Evolutionary conservation across 1,140 invertebrate genomes (phyloP).

Genomic region (Choristoneura fumiferana): DNA sequence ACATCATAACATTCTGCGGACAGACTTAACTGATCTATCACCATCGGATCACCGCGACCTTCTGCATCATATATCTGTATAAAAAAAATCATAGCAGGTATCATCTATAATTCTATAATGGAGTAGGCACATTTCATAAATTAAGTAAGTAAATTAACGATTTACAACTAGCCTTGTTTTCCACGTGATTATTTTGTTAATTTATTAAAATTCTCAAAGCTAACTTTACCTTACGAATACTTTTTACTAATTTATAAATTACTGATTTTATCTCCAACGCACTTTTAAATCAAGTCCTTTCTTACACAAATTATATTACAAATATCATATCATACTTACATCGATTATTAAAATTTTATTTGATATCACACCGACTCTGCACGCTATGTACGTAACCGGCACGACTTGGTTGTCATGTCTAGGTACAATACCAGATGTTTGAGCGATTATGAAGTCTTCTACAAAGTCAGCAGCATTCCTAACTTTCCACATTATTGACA

Average conservation of each 20-base stretch:
- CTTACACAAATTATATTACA: no score
- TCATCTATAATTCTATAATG: no score
- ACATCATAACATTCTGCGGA: constrained; percentile 72
- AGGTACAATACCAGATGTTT: constrained; percentile 51
- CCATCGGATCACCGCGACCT: constrained; percentile 61
- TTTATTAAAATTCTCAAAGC: no score
- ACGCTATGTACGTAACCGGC: constrained; percentile 63
- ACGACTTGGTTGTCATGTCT: constrained; percentile 66
- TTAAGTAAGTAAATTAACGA: no score
- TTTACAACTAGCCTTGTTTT: no score
- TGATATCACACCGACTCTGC: constrained; percentile 55
- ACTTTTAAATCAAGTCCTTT: no score
- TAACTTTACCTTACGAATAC: no score
- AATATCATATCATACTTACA: constrained; percentile 37
- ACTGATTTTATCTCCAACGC: no score
- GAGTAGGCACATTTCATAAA: no score
- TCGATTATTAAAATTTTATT: constrained; percentile 56
- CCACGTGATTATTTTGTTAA: no score
- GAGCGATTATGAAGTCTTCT: constrained; percentile 63
- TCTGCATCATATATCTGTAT: constrained; percentile 62
- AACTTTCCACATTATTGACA: constrained; percentile 68
- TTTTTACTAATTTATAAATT: no score
- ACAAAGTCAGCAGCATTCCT: constrained; percentile 58
- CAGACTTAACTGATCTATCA: constrained; percentile 50
- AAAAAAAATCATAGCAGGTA: constrained; percentile 10